Conservation (phyloP, 2,888 invertebrate genomes). For the Caenorhabditis auriculariae region DNA sequence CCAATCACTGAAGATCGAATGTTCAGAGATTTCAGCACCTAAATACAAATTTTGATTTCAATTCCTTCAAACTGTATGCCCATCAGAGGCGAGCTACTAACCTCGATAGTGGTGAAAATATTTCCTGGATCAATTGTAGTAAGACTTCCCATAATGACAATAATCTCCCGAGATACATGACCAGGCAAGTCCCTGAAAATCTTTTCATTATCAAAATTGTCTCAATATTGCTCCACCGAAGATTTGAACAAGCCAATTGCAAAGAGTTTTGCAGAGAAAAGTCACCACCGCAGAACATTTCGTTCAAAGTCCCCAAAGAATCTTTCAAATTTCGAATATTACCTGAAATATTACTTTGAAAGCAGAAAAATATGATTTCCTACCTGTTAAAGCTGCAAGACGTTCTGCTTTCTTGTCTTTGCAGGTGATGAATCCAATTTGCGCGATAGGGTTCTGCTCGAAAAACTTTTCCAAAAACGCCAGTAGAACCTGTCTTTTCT, state of each 20-base stretch:
- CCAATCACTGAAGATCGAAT: slow-evolving; percentile 92
- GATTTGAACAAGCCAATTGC: slow-evolving; percentile 80
- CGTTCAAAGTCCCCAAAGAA: slow-evolving; percentile 67
- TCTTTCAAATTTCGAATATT: slow-evolving; percentile 64
- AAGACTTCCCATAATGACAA: slow-evolving; percentile 86
- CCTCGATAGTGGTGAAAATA: slow-evolving; percentile 80
- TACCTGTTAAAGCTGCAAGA: slow-evolving; percentile 85
- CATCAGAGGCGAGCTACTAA: slow-evolving; percentile 62
- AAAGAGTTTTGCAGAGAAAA: slow-evolving; percentile 94
- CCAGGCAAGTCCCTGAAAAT: slow-evolving; percentile 76
- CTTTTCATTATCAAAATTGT: slow-evolving; percentile 2
- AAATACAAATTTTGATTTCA: slow-evolving; percentile 5
- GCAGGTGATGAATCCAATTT: slow-evolving; percentile 86
- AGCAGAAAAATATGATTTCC: slow-evolving; percentile 58
- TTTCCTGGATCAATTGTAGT: slow-evolving; percentile 96
- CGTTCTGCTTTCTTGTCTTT: slow-evolving; percentile 92
- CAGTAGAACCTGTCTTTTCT: slow-evolving; percentile 72
- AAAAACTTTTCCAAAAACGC: slow-evolving; percentile 94
- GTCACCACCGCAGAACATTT: slow-evolving; percentile 80
- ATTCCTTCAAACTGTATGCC: neutral
- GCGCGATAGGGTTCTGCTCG: slow-evolving; percentile 97
- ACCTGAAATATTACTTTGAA: slow-evolving; percentile 10
- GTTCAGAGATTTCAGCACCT: slow-evolving; percentile 73
- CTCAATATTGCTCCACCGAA: slow-evolving; percentile 69
- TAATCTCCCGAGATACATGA: slow-evolving; percentile 90